Base-by-base conservation (phyloP, 2,113 vertebrate species). In the Fulmarus glacialis region DNA sequence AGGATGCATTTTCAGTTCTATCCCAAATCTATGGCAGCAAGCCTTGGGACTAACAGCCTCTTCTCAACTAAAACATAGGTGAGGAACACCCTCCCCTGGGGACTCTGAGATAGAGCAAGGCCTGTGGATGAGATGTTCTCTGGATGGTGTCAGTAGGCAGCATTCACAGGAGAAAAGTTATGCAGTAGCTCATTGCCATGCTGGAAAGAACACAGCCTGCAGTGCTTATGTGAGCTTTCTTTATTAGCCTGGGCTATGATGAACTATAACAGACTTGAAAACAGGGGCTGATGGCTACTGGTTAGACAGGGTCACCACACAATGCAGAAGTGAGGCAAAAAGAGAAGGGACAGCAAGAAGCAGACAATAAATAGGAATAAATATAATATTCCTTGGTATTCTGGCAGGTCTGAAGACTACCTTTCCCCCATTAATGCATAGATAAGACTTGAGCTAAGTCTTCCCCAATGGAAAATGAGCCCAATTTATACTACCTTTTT, bases 221-320 rank as follows among this genome's bases (percentile, higher is more conserved):
- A 55, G 40, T 73, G 53, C 73, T 96, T 85, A 16, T 24, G 68
- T 91, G 83, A 96, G 66, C 67, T 94, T 95, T 55, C 70, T 95
- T 98, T 98, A 98, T 98, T 98, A 93, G 91, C 71, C 56, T 94
- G 95, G 87, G 85, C 92, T 97, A 96, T 75, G 63, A 83, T 74
- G 59, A n/a, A 52, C 93, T 97, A 95, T 12, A 91, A 93, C 85
- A 94, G 73, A 87, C 32, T 89, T 77, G 70, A 55, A 96, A 97
- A 88, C 13, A 27, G n/a, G 82, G 83, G 30, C 56, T 92, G 78
- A 30, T 43, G 79, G 26, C 92, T 96, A 96, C 38, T 80, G 93
- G 58, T 77, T 87, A 34, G 62, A 83, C 24, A 58, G 58, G 85
- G 59, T 94, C 66, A 92, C 42, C 84, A 56, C 48, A 89, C 38